Evolutionary conservation across 2,113 vertebrate genomes (phyloP), one percentile per base, ranked within the genome.

Genomic region (Nothocercus julius): DNA sequence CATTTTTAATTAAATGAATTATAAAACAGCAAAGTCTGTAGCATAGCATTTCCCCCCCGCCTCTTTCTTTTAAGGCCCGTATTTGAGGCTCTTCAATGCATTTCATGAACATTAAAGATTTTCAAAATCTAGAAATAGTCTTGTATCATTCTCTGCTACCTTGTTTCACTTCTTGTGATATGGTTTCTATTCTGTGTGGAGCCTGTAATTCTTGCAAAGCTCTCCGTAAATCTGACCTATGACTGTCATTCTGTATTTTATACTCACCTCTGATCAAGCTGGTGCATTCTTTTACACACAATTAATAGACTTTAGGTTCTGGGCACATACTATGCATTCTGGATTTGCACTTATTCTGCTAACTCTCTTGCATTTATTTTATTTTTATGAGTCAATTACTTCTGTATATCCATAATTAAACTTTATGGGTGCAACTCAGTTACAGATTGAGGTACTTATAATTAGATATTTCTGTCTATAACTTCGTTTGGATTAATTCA

Each of bases 1-100:
- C 56, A 49, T 75, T 93, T 93, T 87, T 87, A 78, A 95, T 87
- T 89, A 85, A 89, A 85, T 3, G 3, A 61, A 75, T 75, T 58
- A 72, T 78, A 64, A 68, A 89, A 34, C 30, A 72, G 8, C 14
- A 24, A 72, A 67, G 19, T 49, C 51, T 17, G 40, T 45, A 63
- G 5, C 7, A 34, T 85, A 12, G 13, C 15, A 59, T 3, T 64
- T 21, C 42, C 59, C 87, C 59, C 11, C 11, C 4, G n/a, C n/a
- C n/a, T n/a, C 4, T 4, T 74, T 82, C 14, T n/a, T 82, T 90
- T 63, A 70, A 67, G 5, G 21, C 18, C 7, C 5, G 6, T 67
- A 70, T 83, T 69, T 74, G 30, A 10, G 74, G 14, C 28, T 91
- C 49, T 83, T 87, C 49, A 45, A 45, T 45, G 30, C 2, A 27